Conservation (phyloP, 2,797 vertebrate genomes). For the Phoxinus dragarum region DNA sequence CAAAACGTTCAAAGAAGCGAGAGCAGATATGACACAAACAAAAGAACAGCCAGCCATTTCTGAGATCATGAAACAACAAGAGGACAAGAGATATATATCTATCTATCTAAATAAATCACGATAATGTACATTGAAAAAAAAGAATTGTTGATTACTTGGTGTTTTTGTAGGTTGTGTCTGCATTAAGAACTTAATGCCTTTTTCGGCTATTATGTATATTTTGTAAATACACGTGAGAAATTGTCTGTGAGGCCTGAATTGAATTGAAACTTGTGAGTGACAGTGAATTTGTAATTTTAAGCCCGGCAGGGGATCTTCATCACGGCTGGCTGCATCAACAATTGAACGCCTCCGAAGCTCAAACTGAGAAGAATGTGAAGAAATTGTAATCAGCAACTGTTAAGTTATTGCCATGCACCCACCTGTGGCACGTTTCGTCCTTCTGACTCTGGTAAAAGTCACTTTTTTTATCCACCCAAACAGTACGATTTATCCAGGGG, state of each 20-base stretch:
- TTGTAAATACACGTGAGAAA: not conserved
- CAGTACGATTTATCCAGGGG: not conserved
- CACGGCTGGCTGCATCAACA: constrained; percentile 38
- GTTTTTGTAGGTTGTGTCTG: constrained; percentile 17
- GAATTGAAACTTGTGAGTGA: constrained; percentile 6
- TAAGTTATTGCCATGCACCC: not conserved
- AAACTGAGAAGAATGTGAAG: constrained; percentile 36
- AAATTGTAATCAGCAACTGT: constrained; percentile 38
- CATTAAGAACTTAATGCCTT: not conserved
- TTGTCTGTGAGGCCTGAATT: not conserved
- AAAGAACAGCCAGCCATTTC: not conserved
- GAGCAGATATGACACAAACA: constrained; percentile 7
- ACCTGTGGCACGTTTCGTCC: constrained; percentile 4
- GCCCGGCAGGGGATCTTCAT: constrained; percentile 32
- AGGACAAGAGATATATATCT: not conserved
- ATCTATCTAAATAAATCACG: not conserved
- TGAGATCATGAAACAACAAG: not conserved
- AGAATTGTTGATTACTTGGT: not conserved
- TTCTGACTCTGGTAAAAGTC: not conserved
- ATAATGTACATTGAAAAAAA: not conserved
- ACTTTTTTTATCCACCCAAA: not conserved
- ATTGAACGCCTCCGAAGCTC: constrained; percentile 36
- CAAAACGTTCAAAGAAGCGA: constrained; percentile 4
- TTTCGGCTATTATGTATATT: not conserved
- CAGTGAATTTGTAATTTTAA: constrained; percentile 34